Evolutionary conservation across 2,113 vertebrate genomes (phyloP), one percentile per base, ranked within the genome.

Genomic region (Heteronetta atricapilla): DNA sequence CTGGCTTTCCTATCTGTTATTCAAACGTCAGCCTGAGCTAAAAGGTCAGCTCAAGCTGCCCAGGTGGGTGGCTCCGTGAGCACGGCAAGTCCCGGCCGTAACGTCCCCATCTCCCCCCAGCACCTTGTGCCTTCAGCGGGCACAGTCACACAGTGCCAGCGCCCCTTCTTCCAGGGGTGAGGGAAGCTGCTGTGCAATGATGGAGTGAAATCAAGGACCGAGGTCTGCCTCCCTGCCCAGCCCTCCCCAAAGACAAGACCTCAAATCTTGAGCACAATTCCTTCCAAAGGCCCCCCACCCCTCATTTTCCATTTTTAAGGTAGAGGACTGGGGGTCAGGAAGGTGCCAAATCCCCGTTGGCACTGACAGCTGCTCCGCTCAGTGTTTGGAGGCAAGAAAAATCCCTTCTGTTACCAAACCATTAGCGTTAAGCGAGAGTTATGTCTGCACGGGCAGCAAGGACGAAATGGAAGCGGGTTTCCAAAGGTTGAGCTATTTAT

Each of bases 31-130:
- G 46, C 36, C 72, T 48, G 9, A 4, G 59, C 83, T 70, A 29
- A 55, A 83, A 86, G 50, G 82, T 5, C 42, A 42, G 1, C 3
- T 38, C 0, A 0, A 68, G 44, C 66, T 80, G 63, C 63, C 60
- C 8, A n/a, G n/a, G 79, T 0, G 1, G 77, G 2, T 76, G 76
- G 44, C 34, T 59, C 85, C 0, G 0, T 3, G 20, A 18, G 2
- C 0, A 23, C 48, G 25, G 75, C 19, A 48, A 23, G 38, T 62
- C 62, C 23, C 46, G 66, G 68, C 36, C 14, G 3, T 4, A 33
- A 38, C 1, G 15, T n/a, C n/a, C 67, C 64, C 1, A 6, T 40
- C 53, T 1, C 23, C 10, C 42, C 70, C 53, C 50, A 72, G 52
- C 4, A 0, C 20, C 10, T 38, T 38, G 38, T 38, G 38, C 38